These are phyloP conservation scores for Bilobella aurantiaca DNA, from an alignment of 1,140 invertebrate genomes.

Conservation along the genomic window DNA sequence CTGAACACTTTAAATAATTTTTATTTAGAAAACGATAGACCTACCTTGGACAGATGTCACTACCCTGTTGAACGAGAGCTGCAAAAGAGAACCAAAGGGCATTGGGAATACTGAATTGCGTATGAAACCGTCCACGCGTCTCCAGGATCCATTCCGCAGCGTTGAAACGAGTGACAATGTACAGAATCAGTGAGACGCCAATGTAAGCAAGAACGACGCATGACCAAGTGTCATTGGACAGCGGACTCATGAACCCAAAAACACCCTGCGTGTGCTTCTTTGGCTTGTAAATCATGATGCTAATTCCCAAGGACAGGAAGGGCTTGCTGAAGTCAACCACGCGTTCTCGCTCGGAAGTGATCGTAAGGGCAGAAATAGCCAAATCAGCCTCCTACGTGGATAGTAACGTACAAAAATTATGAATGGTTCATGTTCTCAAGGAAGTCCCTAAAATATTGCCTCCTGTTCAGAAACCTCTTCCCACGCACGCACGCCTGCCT, in stretches of 20 bases:
- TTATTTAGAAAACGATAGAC: background rate
- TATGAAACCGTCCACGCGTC: constrained; percentile 35
- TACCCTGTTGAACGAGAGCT: constrained; percentile 56
- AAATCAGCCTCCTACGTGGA: constrained; percentile 50
- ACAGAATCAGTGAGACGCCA: constrained; percentile 51
- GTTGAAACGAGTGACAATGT: constrained; percentile 52
- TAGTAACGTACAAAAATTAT: background rate
- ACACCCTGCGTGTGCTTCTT: constrained; percentile 49
- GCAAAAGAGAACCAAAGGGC: constrained; percentile 56
- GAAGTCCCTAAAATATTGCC: background rate
- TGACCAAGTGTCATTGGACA: constrained; percentile 52
- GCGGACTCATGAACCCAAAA: constrained; percentile 57
- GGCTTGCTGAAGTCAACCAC: constrained; percentile 57
- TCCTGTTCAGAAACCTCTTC: constrained; percentile 15
- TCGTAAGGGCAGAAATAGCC: constrained; percentile 53
- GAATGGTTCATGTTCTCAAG: too few relatives aligned
- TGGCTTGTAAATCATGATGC: constrained; percentile 56
- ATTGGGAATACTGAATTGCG: constrained; percentile 57
- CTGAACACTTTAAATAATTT: constrained; percentile 1
- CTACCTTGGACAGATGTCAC: constrained; percentile 54
- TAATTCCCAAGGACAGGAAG: constrained; percentile 52
- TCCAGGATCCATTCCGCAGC: constrained; percentile 49
- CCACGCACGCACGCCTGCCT: background rate
- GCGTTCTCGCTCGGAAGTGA: constrained; percentile 51
- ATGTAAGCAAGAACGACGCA: constrained; percentile 54